phyloP scores from a whole-genome alignment of 2,888 invertebrate species.

The Drosophila paracracens region DNA sequence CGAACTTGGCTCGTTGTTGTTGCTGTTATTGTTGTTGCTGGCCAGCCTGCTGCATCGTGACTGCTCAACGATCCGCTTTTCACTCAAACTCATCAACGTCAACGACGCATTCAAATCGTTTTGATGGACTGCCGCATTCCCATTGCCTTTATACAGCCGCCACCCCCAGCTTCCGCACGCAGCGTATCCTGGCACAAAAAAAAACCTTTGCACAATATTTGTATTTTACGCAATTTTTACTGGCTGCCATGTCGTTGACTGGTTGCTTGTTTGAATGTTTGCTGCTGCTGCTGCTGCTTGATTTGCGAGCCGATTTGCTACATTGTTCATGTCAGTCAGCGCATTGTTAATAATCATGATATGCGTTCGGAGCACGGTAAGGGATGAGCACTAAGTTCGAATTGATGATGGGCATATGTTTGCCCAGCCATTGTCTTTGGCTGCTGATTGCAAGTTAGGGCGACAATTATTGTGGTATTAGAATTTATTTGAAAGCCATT shows the following conservation, averaged over 20 bases:
- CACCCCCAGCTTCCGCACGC: slow-evolving; percentile 41
- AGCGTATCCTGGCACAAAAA: slow-evolving; percentile 67
- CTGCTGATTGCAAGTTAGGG: slow-evolving; percentile 65
- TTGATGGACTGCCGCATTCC: slow-evolving; percentile 80
- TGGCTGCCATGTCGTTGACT: slow-evolving; percentile 53
- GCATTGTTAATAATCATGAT: slow-evolving; percentile 71
- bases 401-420: slow-evolving; percentile 46
- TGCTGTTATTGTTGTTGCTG: slow-evolving; percentile 36
- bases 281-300: slow-evolving; percentile 43
- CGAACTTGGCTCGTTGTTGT: slow-evolving; percentile 73
- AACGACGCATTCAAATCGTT: slow-evolving; percentile 84
- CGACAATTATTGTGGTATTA: slow-evolving; percentile 77
- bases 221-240: slow-evolving; percentile 81
- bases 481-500: slow-evolving; percentile 46
- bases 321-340: slow-evolving; percentile 77
- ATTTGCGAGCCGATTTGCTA: slow-evolving; percentile 77
- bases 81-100: slow-evolving; percentile 82
- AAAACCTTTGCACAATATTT: slow-evolving; percentile 73
- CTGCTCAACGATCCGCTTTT: slow-evolving; percentile 62
- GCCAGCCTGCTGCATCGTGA: slow-evolving; percentile 2
- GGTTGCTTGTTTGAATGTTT: slow-evolving; percentile 42
- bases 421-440: slow-evolving; percentile 61
- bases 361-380: slow-evolving; percentile 10
- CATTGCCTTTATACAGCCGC: slow-evolving; percentile 31
- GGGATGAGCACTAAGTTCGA: slow-evolving; percentile 39